Conservation (phyloP, 53 echinoderm and acorn worm species). For the Patiria pectinifera region DNA sequence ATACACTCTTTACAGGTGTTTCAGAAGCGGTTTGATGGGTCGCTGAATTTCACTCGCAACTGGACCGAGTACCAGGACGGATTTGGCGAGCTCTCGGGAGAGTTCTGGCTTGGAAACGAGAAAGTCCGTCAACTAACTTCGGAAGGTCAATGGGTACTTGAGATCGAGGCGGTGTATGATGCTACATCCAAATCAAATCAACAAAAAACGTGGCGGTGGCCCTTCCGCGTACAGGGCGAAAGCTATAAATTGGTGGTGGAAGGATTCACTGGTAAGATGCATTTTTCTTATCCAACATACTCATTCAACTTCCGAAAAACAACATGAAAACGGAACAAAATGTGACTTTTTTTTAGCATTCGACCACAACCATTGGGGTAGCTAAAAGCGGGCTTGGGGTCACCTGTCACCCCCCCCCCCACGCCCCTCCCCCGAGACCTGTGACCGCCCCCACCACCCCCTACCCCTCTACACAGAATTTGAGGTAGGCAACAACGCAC, state of each 20-base stretch:
- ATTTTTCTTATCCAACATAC: background rate
- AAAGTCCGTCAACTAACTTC: constrained; percentile 8
- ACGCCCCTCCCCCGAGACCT: too few species aligned
- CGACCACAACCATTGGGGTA: too few species aligned
- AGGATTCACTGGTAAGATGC: background rate
- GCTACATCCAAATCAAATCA: background rate
- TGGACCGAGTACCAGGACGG: constrained; percentile 31
- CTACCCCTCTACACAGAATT: too few species aligned
- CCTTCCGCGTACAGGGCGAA: background rate
- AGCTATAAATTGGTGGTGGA: background rate
- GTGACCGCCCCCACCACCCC: too few species aligned
- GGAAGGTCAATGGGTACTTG: background rate
- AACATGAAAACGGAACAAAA: too few species aligned
- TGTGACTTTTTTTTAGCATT: too few species aligned
- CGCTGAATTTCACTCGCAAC: constrained; percentile 36
- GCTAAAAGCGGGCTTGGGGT: too few species aligned
- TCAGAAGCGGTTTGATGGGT: constrained; percentile 42
- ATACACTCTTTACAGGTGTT: background rate
- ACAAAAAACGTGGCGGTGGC: background rate
- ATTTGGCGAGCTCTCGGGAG: constrained; percentile 23
- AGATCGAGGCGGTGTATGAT: background rate
- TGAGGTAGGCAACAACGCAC: too few species aligned
- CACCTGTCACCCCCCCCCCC: too few species aligned
- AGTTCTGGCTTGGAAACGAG: constrained; percentile 56
- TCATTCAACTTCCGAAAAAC: too few species aligned